Percentiles rank a stretch among this genome's conserved stretches.
These are phyloP conservation scores for Acronicta alni DNA, from an alignment of 2,888 invertebrate genomes.

Conservation along the genomic window DNA sequence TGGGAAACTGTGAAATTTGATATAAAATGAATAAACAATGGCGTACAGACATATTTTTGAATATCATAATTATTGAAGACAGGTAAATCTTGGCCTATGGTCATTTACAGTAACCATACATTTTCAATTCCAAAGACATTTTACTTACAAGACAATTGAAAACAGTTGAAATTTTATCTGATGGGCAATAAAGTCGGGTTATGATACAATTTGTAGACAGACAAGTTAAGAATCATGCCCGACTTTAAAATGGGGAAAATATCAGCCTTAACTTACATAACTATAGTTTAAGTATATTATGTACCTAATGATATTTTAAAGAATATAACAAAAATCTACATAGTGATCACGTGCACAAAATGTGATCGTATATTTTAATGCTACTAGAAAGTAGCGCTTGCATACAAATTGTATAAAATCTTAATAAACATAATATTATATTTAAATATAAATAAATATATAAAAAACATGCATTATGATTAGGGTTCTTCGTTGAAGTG, in stretches of 20 bases:
- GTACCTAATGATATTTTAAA: constrained; percentile 40
- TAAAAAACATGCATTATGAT: constrained; percentile 33
- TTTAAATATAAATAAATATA: constrained; percentile 24
- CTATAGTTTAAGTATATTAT: constrained; percentile 3
- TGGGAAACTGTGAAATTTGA: constrained; percentile 71
- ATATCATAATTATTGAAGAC: constrained; percentile 16
- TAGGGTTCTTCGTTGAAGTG: constrained; percentile 45
- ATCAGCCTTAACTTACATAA: constrained; percentile 8
- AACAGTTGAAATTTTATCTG: constrained; percentile 13
- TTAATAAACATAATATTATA: constrained; percentile 33
- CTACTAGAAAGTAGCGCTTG: constrained; percentile 34
- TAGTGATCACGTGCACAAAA: constrained; percentile 26
- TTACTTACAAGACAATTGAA: constrained; percentile 6
- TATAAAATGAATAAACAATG: constrained; percentile 5
- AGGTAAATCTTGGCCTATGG: constrained; percentile 17
- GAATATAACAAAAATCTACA: neutral
- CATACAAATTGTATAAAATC: constrained; percentile 52
- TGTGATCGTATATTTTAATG: constrained; percentile 38
- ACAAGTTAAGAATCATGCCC: constrained; percentile 52
- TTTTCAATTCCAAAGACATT: constrained; percentile 1
- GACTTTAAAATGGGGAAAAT: constrained; percentile 22
- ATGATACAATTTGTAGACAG: constrained; percentile 51
- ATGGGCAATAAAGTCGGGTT: constrained; percentile 27
- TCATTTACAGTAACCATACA: constrained; percentile 8
- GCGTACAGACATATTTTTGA: constrained; percentile 26